Percentiles rank a stretch among this genome's conserved stretches.
These are phyloP conservation scores for Drosophila mercatorum DNA, from an alignment of 2,888 invertebrate species.

Conservation along the genomic window DNA sequence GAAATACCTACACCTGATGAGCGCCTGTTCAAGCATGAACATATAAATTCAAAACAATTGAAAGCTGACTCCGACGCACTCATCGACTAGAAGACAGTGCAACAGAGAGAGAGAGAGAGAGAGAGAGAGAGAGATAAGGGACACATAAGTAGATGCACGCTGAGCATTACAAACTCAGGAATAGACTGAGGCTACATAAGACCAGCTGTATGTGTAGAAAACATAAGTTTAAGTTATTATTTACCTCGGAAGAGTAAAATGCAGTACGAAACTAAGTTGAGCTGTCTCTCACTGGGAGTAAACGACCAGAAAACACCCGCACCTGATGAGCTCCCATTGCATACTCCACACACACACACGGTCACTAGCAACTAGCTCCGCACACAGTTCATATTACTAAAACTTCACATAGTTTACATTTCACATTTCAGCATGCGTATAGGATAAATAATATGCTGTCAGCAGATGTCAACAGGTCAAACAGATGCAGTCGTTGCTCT, in stretches of 20 bases:
- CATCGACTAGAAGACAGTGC: no score
- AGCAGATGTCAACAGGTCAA: conserved; percentile 5
- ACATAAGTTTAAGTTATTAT: no score
- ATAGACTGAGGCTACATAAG: no score
- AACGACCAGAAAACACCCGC: not conserved
- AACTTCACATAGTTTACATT: not conserved
- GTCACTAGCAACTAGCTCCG: not conserved
- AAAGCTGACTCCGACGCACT: no score
- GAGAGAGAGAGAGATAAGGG: no score
- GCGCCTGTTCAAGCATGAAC: not conserved
- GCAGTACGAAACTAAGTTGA: no score
- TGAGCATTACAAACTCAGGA: no score
- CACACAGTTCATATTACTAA: not conserved
- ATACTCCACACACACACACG: not conserved
- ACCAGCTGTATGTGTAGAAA: no score
- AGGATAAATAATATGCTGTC: conserved; percentile 10
- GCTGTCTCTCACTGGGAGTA: not conserved
- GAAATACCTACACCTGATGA: not conserved
- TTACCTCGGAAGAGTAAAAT: no score
- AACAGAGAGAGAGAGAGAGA: no score
- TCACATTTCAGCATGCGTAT: not conserved
- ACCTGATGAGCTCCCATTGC: not conserved
- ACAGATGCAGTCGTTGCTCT: not conserved
- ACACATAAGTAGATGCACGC: no score
- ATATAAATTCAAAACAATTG: no score